These are phyloP conservation scores for Megamerina dolium DNA, from an alignment of 2,888 invertebrate species.

Conservation along the genomic window DNA sequence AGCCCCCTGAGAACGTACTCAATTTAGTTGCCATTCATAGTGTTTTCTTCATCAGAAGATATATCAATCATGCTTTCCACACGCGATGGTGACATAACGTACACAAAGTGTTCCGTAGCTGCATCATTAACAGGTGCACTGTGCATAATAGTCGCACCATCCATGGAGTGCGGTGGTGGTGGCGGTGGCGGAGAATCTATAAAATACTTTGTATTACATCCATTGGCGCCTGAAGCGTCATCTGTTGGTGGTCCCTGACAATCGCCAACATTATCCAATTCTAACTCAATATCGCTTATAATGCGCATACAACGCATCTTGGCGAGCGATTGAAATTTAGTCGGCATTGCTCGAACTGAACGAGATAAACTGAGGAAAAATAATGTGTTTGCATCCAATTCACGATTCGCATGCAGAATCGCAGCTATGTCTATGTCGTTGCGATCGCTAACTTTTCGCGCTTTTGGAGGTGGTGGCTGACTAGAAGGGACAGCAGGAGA, in stretches of 20 bases:
- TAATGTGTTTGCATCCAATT: slow-evolving; percentile 45
- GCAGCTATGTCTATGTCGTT: slow-evolving; percentile 40
- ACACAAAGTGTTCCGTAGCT: slow-evolving; percentile 45
- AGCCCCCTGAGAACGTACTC: too few relatives aligned
- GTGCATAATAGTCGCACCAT: slow-evolving; percentile 18
- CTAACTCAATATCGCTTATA: slow-evolving; percentile 46
- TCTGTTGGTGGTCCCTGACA: slow-evolving; percentile 31
- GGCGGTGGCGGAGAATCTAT: slow-evolving; percentile 36
- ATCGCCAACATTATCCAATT: slow-evolving; percentile 40
- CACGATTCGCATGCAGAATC: slow-evolving; percentile 43
- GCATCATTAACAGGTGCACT: slow-evolving; percentile 22
- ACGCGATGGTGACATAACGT: slow-evolving; percentile 49
- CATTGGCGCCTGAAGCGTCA: slow-evolving; percentile 24
- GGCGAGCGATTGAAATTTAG: slow-evolving; percentile 44
- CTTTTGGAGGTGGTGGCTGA: slow-evolving; percentile 14
- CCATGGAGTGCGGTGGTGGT: too few relatives aligned
- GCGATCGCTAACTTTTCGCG: slow-evolving; percentile 24
- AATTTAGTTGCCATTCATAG: slow-evolving; percentile 26
- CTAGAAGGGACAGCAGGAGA: neutral
- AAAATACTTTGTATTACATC: slow-evolving; percentile 34
- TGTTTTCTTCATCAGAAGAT: slow-evolving; percentile 44
- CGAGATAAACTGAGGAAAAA: slow-evolving; percentile 46
- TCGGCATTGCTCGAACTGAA: slow-evolving; percentile 45
- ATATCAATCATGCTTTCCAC: slow-evolving; percentile 49
- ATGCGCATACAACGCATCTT: slow-evolving; percentile 49